These are phyloP conservation scores for Antheraea pernyi DNA, from an alignment of 1,140 invertebrate species.

Conservation along the genomic window DNA sequence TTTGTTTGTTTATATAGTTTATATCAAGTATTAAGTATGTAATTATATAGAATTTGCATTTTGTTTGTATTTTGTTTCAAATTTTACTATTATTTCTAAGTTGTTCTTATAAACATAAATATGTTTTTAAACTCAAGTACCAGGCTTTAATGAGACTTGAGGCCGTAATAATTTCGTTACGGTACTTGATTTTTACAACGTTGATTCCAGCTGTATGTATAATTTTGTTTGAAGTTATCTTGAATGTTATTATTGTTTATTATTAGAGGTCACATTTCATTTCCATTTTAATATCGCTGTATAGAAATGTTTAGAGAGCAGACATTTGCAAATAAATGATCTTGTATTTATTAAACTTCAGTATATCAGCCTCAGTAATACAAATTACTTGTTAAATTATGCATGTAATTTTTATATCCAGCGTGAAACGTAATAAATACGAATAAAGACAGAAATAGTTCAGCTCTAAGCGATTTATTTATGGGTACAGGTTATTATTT, in stretches of 20 bases:
- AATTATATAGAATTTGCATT: neutral
- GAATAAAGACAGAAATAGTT: slow-evolving; percentile 14
- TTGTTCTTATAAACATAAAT: neutral
- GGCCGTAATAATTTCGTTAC: slow-evolving; percentile 35
- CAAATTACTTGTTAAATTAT: slow-evolving; percentile 12
- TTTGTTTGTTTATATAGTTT: neutral
- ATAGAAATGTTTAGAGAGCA: slow-evolving; percentile 14
- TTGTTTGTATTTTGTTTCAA: neutral
- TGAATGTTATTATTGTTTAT: slow-evolving; percentile 15
- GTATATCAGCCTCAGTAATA: no score
- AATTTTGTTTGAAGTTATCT: slow-evolving; percentile 2
- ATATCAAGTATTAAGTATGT: neutral
- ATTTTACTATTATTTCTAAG: no score
- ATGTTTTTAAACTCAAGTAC: slow-evolving; percentile 29
- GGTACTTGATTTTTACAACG: slow-evolving; percentile 27
- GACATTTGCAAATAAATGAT: no score
- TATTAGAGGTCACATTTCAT: slow-evolving; percentile 15
- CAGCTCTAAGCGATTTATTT: slow-evolving; percentile 26
- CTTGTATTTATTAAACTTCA: no score
- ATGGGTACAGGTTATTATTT: slow-evolving; percentile 62
- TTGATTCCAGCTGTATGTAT: slow-evolving; percentile 17
- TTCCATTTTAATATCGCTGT: slow-evolving; percentile 17
- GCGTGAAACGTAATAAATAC: neutral
- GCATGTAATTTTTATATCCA: neutral
- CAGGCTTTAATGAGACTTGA: slow-evolving; percentile 24